A percentile compares a stretch with the other conserved stretches of the same genome.
Evolutionary conservation across 2,888 invertebrate genomes (phyloP).

Genomic region (Oligia strigilis): DNA sequence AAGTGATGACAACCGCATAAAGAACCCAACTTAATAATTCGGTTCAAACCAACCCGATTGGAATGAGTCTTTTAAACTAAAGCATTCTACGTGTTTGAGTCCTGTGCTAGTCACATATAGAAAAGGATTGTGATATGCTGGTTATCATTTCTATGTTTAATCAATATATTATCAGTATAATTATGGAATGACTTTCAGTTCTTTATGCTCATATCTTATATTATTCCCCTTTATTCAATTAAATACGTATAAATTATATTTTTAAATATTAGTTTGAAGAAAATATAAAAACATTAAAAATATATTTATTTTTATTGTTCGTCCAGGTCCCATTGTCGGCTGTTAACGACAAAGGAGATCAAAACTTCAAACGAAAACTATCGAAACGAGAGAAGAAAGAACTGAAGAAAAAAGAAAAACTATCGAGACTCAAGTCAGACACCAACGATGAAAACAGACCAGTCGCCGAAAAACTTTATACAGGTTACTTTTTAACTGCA

Average conservation of each 20-base stretch:
- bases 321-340: slow-evolving; percentile 78
- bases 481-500: slow-evolving; percentile 88
- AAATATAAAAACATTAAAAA: too few species aligned
- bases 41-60: too few species aligned
- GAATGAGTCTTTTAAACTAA: neutral
- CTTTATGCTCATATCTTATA: too few species aligned
- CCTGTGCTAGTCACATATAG: neutral
- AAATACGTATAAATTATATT: too few species aligned
- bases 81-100: neutral
- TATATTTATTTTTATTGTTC: neutral
- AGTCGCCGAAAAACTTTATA: slow-evolving; percentile 97
- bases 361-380: slow-evolving; percentile 97
- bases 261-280: too few species aligned
- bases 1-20: too few species aligned
- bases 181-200: neutral
- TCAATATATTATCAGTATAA: neutral
- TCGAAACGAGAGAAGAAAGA: slow-evolving; percentile 99
- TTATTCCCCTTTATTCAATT: too few species aligned
- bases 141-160: neutral
- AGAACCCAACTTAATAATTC: too few species aligned
- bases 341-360: slow-evolving; percentile 93
- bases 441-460: slow-evolving; percentile 93
- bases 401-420: slow-evolving; percentile 97
- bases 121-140: neutral
- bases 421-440: slow-evolving; percentile 94